A percentile compares a stretch with the other conserved stretches of the same genome.
These are phyloP conservation scores for Apamea anceps DNA, from an alignment of 2,888 invertebrate genomes.

Conservation along the genomic window DNA sequence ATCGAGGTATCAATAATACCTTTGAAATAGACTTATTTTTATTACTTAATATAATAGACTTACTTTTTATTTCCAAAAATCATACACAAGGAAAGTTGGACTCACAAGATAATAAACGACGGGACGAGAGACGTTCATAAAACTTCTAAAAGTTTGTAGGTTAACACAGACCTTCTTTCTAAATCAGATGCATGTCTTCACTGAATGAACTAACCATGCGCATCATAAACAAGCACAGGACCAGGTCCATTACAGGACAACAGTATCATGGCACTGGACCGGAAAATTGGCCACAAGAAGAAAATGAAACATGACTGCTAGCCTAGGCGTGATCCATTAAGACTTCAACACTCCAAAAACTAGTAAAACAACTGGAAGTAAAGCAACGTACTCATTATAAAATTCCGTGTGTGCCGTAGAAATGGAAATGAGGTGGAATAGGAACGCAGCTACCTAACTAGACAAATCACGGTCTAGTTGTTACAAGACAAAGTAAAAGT, in stretches of 20 bases:
- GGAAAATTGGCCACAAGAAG: constrained; percentile 10
- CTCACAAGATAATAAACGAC: not conserved
- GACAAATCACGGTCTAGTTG: constrained; percentile 74
- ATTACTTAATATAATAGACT: not conserved
- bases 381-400: constrained; percentile 53
- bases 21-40: not conserved
- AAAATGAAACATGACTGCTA: constrained; percentile 41
- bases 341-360: constrained; percentile 3
- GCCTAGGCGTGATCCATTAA: too few relatives aligned
- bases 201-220: constrained; percentile 40
- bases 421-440: constrained; percentile 67
- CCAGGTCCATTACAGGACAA: constrained; percentile 25
- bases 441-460: constrained; percentile 63
- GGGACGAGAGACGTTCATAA: too few relatives aligned
- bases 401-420: constrained; percentile 62
- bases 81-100: not conserved
- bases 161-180: not conserved
- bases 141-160: not conserved
- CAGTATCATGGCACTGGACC: constrained; percentile 28
- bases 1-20: not conserved
- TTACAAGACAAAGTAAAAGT: constrained; percentile 70
- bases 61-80: not conserved
- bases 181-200: constrained; percentile 4
- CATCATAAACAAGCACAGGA: constrained; percentile 30
- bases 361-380: constrained; percentile 10